Base-by-base conservation (phyloP, 2,113 vertebrate genomes). In the Notechis scutatus region DNA sequence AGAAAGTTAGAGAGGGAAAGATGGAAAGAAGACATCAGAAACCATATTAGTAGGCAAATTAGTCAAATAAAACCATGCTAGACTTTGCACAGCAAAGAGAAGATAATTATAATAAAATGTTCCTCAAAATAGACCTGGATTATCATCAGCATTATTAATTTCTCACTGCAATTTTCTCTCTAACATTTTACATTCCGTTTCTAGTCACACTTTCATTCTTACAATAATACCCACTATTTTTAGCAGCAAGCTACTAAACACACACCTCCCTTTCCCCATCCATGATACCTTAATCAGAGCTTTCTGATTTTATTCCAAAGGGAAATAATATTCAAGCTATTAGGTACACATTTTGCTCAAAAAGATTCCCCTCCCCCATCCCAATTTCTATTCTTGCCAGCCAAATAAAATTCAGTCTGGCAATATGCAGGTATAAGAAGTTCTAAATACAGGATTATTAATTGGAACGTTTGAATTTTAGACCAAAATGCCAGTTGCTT, bases 41-140 rank as follows among this genome's bases (percentile, higher is more conserved):
- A 39, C 9, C 26, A 21, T 7, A 45, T 59, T 89, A 20, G 45
- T 11, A 64, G 29, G 6, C 50, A 24, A 29, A 15, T 87, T 34
- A 52, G 29, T n/a, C 26, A 52, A 45, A 45, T 64, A 64, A 39
- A 92, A 57, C 9, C 5, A 57, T 64, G 29, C 45, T 52, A 54
- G n/a, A 59, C n/a, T 52, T 57, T 88, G 56, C 24, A 39, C 59
- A 15, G 56, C 20, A 87, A 56, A 55, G 21, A 52, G 24, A 95
- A 92, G 7, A 50, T 3, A 61, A 93, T 92, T 94, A 23, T 64
- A 85, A 94, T 87, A 89, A 93, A 93, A 91, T 12, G 29, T 34
- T 50, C 4, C 3, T 3, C 61, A 29, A 64, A 81, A 81, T 81
- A 81, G 34, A 81, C 34, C 12, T 26, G 45, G 34, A 12, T 11